Base-by-base conservation (phyloP, 2,888 invertebrate genomes). In the Athalia circularis region DNA sequence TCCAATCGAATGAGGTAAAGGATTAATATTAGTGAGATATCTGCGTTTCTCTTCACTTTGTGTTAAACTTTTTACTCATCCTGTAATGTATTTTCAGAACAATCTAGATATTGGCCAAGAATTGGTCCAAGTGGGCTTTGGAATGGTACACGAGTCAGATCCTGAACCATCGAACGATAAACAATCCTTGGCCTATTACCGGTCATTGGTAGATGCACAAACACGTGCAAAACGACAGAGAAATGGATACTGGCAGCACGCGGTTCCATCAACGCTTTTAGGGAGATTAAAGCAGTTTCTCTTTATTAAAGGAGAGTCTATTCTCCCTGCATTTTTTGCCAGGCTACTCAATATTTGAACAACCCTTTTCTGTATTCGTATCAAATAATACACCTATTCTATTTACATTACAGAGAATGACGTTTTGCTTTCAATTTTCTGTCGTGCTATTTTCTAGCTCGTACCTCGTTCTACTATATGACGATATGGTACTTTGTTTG, bases 61-160 rank as follows among this genome's bases (percentile, higher is more conserved):
- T 6, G 29, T 79, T 13, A 67, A n/a, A 64, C 57, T 65, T 81
- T 80, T 67, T 13, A 67, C 29, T 29, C 29, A 29, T 29, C 29
- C 29, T 29, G 29, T 2, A 29, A 29, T 29, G 0, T 29, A 29
- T 29, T 83, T 84, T 72, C 79, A 91, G 90, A 90, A 90, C 59
- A 90, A 90, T 7, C 82, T 92, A 48, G 89, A 92, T 82, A 90
- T 94, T 78, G 93, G 92, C 0, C 91, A 92, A 82, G 91, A 92
- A 65, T 88, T 93, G 65, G 86, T 92, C 0, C 89, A 87, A 84
- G 87, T 92, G 79, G 92, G 92, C 65, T 88, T 90, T 80, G 90
- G 84, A 13, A 85, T 85, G 7, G 82, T 85, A 0, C 80, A 80
- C 4, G 74, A 83, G 67, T 50, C 85, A 29, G 78, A 83, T 43